Base-by-base conservation (phyloP, 2,888 invertebrate species). In the Caenorhabditis zanzibari region DNA sequence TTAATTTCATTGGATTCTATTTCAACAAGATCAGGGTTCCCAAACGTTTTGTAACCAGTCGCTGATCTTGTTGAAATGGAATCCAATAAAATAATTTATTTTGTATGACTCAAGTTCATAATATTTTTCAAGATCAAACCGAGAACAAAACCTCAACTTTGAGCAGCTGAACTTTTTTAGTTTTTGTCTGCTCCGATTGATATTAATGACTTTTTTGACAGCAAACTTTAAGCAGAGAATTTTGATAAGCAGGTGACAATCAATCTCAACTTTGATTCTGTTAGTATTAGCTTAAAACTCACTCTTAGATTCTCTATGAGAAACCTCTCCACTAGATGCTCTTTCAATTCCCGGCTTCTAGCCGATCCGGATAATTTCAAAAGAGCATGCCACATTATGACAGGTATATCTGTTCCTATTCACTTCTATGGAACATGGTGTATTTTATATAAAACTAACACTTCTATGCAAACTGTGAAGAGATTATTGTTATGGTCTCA, bases 401-500 rank as follows among this genome's bases (percentile, higher is more conserved):
- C 66, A 32, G 26, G 32, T 35, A 35, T 66, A 10, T 49, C 12
- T 5, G 52, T 66, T 6, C 66, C 66, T 22, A 66, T 66, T 22
- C 66, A 66, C 14, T n/a, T 66, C 7, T 66, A 66, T 47, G 66
- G 66, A 28, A 28, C 52, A 12, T 66, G 66, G 66, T 66, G 66
- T 28, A 66, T 66, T 35, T 22, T 66, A 12, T 52, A 52, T 22
- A 66, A 66, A 22, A 52, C 66, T 16, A 35, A 49, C 3, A 19
- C 32, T 12, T 14, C 19, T 19, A 66, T 66, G 66, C 28, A 16
- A 4, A 22, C 66, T 3, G 66, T 35, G 6, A 66, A 66, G n/a
- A 49, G n/a, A 5, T 14, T 52, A 5, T 52, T 66, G 52, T 35
- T 66, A 32, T 66, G 66, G 66, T 19, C 52, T 0, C 66, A 66